phyloP scores from a whole-genome alignment of 2,888 invertebrate genomes.

The Xestia rhomboidea region DNA sequence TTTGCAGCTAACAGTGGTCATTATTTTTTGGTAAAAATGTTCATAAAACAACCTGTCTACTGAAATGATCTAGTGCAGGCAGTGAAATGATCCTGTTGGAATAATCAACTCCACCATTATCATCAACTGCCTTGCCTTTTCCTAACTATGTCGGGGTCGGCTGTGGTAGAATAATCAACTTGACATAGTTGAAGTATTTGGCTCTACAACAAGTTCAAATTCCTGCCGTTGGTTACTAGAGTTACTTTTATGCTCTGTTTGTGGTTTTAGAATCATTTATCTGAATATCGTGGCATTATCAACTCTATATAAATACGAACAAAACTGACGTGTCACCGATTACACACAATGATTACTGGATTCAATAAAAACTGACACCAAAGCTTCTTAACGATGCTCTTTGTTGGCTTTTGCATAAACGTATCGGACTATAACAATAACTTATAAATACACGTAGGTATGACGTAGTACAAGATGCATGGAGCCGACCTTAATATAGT shows the following conservation, averaged over 20 bases:
- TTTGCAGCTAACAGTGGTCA: background rate
- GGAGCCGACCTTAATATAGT: conserved; percentile 15
- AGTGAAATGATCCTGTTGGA: too few relatives aligned
- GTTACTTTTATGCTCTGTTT: background rate
- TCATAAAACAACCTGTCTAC: too few relatives aligned
- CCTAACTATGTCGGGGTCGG: too few relatives aligned
- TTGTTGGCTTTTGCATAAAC: conserved; percentile 72
- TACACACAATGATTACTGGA: conserved; percentile 79
- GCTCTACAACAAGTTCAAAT: too few relatives aligned
- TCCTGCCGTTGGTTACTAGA: background rate
- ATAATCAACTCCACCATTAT: too few relatives aligned
- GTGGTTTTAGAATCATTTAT: background rate
- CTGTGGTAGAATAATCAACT: too few relatives aligned
- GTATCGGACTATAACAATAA: conserved; percentile 49
- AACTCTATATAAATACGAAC: conserved; percentile 58
- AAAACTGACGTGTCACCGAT: conserved; percentile 70
- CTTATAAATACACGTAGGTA: conserved; percentile 32
- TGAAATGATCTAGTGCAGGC: too few relatives aligned
- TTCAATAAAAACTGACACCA: conserved; percentile 73
- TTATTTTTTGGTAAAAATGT: too few relatives aligned
- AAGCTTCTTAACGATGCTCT: conserved; percentile 78
- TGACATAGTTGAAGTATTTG: too few relatives aligned
- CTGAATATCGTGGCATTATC: conserved; percentile 29
- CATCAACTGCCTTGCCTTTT: too few relatives aligned
- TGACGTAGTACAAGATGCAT: conserved; percentile 11